These are phyloP conservation scores for Drosophila quinaria DNA, from an alignment of 2,888 invertebrate genomes.

Conservation along the genomic window DNA sequence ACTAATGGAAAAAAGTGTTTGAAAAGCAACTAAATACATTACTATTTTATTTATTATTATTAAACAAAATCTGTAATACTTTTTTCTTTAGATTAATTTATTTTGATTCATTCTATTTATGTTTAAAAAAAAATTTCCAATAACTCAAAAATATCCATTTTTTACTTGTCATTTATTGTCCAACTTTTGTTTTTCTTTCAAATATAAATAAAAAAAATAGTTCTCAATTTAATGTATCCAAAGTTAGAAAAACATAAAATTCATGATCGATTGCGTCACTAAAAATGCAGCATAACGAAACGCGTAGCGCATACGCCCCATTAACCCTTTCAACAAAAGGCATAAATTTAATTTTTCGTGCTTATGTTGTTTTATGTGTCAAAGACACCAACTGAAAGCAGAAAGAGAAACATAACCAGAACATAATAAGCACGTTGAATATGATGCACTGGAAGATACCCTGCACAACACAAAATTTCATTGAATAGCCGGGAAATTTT, in stretches of 20 bases:
- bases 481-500: not conserved
- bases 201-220: not conserved
- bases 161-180: not conserved
- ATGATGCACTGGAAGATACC: not conserved
- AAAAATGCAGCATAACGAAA: constrained; percentile 38
- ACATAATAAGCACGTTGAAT: not conserved
- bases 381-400: constrained; percentile 25
- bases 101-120: no score
- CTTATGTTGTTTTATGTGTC: constrained; percentile 43
- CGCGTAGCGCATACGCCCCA: constrained; percentile 48
- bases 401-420: constrained; percentile 11
- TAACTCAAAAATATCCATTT: no score
- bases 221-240: constrained; percentile 1
- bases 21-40: not conserved
- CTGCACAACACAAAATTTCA: not conserved
- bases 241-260: not conserved
- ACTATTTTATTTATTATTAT: no score
- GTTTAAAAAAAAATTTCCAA: no score
- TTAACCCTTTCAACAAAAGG: constrained; percentile 65
- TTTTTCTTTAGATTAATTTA: no score
- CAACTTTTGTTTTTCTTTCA: not conserved
- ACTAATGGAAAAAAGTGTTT: not conserved
- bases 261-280: constrained; percentile 52
- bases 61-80: no score
- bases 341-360: constrained; percentile 64